Evolutionary conservation across 1,140 invertebrate species (phyloP).

Genomic region (Epicauta chinensis): DNA sequence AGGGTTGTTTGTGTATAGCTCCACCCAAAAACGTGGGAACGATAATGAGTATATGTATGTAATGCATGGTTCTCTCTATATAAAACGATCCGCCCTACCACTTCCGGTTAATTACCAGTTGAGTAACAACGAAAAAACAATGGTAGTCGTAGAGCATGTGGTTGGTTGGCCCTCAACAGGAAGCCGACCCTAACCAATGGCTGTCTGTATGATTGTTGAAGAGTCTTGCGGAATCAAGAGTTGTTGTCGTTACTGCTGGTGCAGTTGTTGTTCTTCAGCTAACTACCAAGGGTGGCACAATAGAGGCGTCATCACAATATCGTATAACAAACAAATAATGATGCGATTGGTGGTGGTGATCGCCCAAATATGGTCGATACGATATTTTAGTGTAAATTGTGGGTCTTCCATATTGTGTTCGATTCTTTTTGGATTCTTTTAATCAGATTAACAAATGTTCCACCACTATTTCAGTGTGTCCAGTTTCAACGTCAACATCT

Average conservation of each 20-base stretch:
- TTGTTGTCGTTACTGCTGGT: slow-evolving; percentile 3
- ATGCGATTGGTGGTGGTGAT: too few species aligned
- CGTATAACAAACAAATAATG: background rate
- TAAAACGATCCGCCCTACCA: slow-evolving; percentile 20
- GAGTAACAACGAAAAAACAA: slow-evolving; percentile 25
- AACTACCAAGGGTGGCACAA: background rate
- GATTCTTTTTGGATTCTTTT: too few species aligned
- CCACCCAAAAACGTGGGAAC: too few species aligned
- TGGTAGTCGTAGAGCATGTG: slow-evolving; percentile 19
- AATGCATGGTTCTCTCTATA: too few species aligned
- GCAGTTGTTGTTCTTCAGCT: slow-evolving; percentile 6
- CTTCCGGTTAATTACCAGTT: slow-evolving; percentile 28
- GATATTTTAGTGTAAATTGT: too few species aligned
- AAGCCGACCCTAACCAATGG: slow-evolving; percentile 21
- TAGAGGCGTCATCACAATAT: slow-evolving; percentile 1
- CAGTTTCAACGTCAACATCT: too few species aligned
- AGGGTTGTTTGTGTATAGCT: too few species aligned
- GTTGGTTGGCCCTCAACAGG: slow-evolving; percentile 22
- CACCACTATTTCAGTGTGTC: too few species aligned
- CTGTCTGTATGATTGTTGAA: slow-evolving; percentile 18
- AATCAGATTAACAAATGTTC: too few species aligned
- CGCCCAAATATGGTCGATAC: too few species aligned
- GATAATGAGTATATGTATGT: too few species aligned
- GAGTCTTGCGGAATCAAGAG: slow-evolving; percentile 15
- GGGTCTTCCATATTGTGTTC: too few species aligned